Evolutionary conservation across 2,888 invertebrate genomes (phyloP), one percentile per base, ranked within the genome.

Genomic region (Tortrix viridana): DNA sequence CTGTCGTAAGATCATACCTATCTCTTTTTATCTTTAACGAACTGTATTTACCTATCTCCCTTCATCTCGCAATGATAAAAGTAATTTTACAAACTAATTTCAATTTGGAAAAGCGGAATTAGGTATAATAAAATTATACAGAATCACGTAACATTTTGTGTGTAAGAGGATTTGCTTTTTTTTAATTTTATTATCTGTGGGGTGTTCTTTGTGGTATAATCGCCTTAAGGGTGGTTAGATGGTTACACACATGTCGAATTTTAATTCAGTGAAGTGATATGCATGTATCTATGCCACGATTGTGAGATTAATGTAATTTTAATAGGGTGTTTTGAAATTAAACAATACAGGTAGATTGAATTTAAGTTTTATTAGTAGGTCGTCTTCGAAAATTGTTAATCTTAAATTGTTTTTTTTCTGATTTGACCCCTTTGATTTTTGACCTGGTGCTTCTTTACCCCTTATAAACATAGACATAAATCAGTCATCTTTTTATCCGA

Each of bases 121-220:
- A 79, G 76, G 84, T 82, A 82, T 81, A 86, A 89, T 88, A 88
- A 90, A 91, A 90, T 91, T 91, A 91, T 90, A 89, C 89, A 82
- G 87, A 81, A 83, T 84, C 80, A 70, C 67, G 68, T 75, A 76
- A 77, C 75, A 70, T 75, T 72, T 69, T 64, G 66, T 71, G 74
- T 76, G 72, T 77, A 79, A 85, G 86, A 82, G 84, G 85, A 83
- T 84, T 82, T 76, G 65, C n/a, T n/a, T 70, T 75, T 76, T 79
- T 77, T 73, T 75, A 73, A 74, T 80, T 79, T 80, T 71, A 73
- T 75, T 77, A 79, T 76, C 72, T 70, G 70, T 69, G 74, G 82
- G 82, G 79, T 74, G 72, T 67, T 19, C 69, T 71, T 75, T 73
- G 69, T 78, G 80, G 74, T 70, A 73, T 83, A 82, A 79, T 77